These are phyloP conservation scores for Malacoctenus gilli DNA, from an alignment of 2,797 vertebrate genomes.

Conservation along the genomic window DNA sequence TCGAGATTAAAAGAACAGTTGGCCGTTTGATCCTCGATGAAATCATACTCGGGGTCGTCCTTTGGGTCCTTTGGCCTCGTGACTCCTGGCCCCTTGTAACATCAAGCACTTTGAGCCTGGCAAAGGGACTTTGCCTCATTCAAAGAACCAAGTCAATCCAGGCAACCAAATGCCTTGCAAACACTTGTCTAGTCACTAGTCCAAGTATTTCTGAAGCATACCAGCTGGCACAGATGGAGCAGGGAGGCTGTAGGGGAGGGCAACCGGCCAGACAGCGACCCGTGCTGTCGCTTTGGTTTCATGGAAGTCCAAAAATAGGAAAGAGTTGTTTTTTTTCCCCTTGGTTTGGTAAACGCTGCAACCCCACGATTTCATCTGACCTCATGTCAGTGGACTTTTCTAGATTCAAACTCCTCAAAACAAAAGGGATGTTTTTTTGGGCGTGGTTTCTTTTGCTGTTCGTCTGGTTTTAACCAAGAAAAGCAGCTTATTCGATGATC, in stretches of 20 bases:
- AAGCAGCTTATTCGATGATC: background rate
- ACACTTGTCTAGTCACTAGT: slow-evolving; percentile 28
- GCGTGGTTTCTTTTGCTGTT: slow-evolving; percentile 3
- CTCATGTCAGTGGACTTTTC: slow-evolving; percentile 1
- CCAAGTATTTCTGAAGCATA: slow-evolving; percentile 32
- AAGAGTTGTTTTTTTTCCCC: slow-evolving; percentile 34
- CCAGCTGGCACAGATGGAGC: slow-evolving; percentile 43
- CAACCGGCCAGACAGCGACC: slow-evolving; percentile 15
- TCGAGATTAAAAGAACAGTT: slow-evolving; percentile 3
- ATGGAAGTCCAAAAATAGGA: slow-evolving; percentile 62
- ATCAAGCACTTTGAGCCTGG: slow-evolving; percentile 1
- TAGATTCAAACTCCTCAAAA: slow-evolving; percentile 16
- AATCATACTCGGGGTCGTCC: background rate
- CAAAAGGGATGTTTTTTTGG: background rate
- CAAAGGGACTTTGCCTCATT: slow-evolving; percentile 14
- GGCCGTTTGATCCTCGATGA: background rate
- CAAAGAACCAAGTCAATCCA: slow-evolving; percentile 17
- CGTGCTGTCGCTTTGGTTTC: slow-evolving; percentile 48
- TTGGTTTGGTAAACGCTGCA: slow-evolving; percentile 24
- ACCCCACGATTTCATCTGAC: slow-evolving; percentile 23
- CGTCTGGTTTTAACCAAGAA: background rate
- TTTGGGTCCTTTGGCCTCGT: slow-evolving; percentile 3
- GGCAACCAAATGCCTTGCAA: slow-evolving; percentile 14
- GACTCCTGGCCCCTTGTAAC: background rate
- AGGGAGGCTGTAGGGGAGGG: slow-evolving; percentile 29